Percentiles rank a stretch among this genome's conserved stretches.
Evolutionary conservation across 2,113 vertebrate species (phyloP).

Genomic region (Sula dactylatra): DNA sequence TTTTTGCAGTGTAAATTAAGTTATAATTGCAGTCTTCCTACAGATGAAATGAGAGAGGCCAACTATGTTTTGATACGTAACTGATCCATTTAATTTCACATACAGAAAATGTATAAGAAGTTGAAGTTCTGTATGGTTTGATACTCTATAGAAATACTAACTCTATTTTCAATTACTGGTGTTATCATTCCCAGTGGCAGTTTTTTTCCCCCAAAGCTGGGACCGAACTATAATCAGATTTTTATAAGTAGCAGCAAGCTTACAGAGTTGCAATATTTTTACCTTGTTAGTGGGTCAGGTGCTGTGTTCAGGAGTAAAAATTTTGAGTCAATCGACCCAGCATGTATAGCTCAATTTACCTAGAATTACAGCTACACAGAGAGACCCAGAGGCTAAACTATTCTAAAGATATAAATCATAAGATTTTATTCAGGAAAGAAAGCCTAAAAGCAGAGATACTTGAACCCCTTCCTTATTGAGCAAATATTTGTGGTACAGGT

Average conservation of each 20-base stretch:
- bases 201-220: background rate
- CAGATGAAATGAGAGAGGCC: conserved; percentile 47
- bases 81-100: conserved; percentile 1
- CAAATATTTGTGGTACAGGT: background rate
- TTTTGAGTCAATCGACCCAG: background rate
- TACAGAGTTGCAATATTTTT: background rate
- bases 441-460: background rate
- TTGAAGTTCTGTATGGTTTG: conserved; percentile 19
- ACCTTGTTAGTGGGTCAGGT: background rate
- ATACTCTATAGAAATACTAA: conserved; percentile 49
- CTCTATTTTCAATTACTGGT: conserved; percentile 54
- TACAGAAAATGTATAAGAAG: background rate
- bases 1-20: conserved; percentile 52
- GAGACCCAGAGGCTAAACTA: background rate
- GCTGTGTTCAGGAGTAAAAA: background rate
- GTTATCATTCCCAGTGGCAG: background rate
- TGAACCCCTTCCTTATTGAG: background rate
- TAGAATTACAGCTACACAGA: background rate
- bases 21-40: conserved; percentile 57
- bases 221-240: conserved; percentile 12
- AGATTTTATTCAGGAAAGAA: background rate
- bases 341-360: background rate
- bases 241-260: conserved; percentile 10
- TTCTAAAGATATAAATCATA: background rate
- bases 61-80: conserved; percentile 21